Base-by-base conservation (phyloP, 2,113 vertebrate species). In the Brachyhypopomus gauderio region DNA sequence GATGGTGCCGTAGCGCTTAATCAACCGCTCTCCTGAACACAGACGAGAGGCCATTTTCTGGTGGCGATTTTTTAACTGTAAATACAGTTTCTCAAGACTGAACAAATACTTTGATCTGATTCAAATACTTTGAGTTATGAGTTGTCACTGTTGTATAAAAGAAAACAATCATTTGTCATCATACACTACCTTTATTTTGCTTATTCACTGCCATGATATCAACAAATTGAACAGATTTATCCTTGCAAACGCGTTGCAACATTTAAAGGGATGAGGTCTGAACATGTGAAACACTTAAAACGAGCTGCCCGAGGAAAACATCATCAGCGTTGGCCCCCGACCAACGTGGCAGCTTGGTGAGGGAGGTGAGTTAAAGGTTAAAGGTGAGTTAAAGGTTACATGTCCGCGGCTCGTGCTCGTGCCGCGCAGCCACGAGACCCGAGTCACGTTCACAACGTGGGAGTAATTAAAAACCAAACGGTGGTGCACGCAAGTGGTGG, bases 211-310 rank as follows among this genome's bases (percentile, higher is more conserved):
- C 59, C 34, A 59, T 71, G 12, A 56, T 90, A 86, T 87, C 25
- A 91, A 91, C 86, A 91, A 52, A 25, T 87, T 88, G 79, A 89
- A 92, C 91, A 91, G 86, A 85, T 85, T 83, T 85, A 41, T 67
- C 76, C 45, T 88, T 89, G 86, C 88, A 91, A 93, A 90, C 90
- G 91, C 89, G 82, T 84, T 81, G 83, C 89, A 85, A 91, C 91
- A 91, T 88, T 82, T 88, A 85, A 92, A 83, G 78, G 91, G 88
- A 82, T 82, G 79, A 89, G 87, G 84, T 85, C 88, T 85, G 36
- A 87, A 89, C 88, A 90, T 90, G 86, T 89, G 82, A 89, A 77
- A 91, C 91, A 92, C 88, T 87, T 84, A 86, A 86, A 91, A 90
- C 88, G 89, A 89, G 85, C 80, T 55, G 85, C 82, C 89, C 83